Evolutionary conservation across 2,888 invertebrate species (phyloP).

Genomic region (Notodromas monacha): DNA sequence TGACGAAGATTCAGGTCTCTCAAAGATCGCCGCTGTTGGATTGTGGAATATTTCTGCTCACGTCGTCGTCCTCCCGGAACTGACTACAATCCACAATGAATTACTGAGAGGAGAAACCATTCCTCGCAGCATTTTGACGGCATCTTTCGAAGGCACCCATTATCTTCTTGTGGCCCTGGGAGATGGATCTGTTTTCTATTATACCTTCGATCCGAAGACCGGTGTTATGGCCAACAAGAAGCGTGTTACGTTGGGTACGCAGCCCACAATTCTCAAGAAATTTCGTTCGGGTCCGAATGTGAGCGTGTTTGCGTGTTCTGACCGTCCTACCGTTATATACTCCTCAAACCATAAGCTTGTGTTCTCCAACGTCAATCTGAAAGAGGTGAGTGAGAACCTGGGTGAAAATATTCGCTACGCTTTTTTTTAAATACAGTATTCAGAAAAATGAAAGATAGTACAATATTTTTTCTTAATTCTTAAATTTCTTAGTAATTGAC

Average conservation of each 20-base stretch:
- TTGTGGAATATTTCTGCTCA: constrained; percentile 88
- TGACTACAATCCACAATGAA: constrained; percentile 51
- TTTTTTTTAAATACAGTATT: not conserved
- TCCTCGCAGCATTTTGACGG: constrained; percentile 74
- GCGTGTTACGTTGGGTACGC: constrained; percentile 80
- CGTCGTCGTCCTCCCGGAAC: constrained; percentile 41
- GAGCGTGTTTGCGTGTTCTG: constrained; percentile 84
- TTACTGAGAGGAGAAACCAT: constrained; percentile 83
- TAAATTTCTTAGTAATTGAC: constrained; percentile 8
- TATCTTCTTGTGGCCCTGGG: constrained; percentile 72
- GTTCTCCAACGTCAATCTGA: constrained; percentile 85
- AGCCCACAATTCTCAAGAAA: constrained; percentile 65
- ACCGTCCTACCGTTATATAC: constrained; percentile 91
- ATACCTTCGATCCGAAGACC: constrained; percentile 37
- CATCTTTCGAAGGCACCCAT: constrained; percentile 63
- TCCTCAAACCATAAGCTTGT: constrained; percentile 94
- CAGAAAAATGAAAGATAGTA: not conserved
- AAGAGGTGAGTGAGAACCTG: constrained; percentile 37
- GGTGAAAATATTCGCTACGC: not conserved
- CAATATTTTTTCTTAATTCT: not conserved
- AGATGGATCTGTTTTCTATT: constrained; percentile 92
- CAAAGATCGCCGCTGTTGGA: constrained; percentile 55
- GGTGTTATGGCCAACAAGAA: constrained; percentile 56
- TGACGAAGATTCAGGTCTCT: constrained; percentile 18
- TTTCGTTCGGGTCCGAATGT: constrained; percentile 41